phyloP scores from a whole-genome alignment of 2,797 vertebrate species.

The Gymnothorax javanicus region DNA sequence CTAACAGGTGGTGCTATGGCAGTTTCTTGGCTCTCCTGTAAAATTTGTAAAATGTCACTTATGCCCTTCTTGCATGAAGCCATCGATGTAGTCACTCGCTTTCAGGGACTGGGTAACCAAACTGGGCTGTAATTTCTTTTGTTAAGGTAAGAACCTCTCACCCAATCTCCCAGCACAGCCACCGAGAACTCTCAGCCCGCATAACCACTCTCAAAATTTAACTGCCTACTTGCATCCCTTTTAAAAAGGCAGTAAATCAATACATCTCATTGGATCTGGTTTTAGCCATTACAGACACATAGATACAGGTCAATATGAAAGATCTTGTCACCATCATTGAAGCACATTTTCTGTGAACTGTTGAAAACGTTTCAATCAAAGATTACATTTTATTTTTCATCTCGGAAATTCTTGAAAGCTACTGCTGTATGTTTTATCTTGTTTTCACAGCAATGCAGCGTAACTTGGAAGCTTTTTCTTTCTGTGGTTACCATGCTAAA shows the following conservation, averaged over 20 bases:
- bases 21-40: too few species aligned
- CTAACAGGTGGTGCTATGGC: not conserved
- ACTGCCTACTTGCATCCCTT: not conserved
- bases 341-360: constrained; percentile 23
- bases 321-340: not conserved
- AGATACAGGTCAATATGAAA: not conserved
- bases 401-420: constrained; percentile 44
- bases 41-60: not conserved
- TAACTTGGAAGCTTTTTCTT: constrained; percentile 65
- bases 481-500: constrained; percentile 74
- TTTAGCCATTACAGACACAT: not conserved
- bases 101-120: not conserved
- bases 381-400: constrained; percentile 48
- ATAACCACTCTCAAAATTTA: not conserved
- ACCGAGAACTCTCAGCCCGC: not conserved
- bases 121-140: not conserved
- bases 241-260: not conserved
- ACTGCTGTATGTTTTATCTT: constrained; percentile 74
- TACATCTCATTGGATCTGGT: not conserved
- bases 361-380: constrained; percentile 64
- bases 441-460: constrained; percentile 80
- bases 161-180: not conserved
- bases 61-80: too few species aligned
- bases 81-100: not conserved
- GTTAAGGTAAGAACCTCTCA: not conserved